Base-by-base conservation (phyloP, 37 sponge, comb jelly and placozoan genomes). In the Petrosia ficiformis region DNA sequence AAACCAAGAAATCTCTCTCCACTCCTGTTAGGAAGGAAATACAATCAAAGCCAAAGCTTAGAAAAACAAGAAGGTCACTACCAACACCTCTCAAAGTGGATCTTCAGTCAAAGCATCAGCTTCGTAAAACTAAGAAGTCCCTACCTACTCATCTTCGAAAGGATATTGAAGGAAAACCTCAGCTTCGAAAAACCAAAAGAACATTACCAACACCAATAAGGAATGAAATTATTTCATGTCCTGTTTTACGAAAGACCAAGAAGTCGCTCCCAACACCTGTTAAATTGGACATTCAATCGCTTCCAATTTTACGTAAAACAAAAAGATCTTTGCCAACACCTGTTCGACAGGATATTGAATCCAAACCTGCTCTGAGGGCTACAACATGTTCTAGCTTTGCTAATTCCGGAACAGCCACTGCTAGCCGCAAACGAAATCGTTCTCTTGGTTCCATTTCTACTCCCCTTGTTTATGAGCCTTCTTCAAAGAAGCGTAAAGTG, bases 31-130 rank as follows among this genome's bases (percentile, higher is more conserved):
- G 81, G 2, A 65, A 65, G 39, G 85, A 24, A 2, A 78, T 84
- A 30, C 72, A 77, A 66, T 31, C 57, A 11, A 29, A 33, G 36
- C 81, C 71, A 19, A 32, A 35, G 0, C 71, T 86, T 14, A n/a
- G 72, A 29, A 65, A 75, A 33, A 77, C 85, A 31, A 86, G 70
- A 60, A 82, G 38, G 8, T 43, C 83, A 10, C 39, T 91, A 71
- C 87, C 86, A 2, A 86, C 82, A 58, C 87, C 83, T 3, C 76
- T 86, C 5, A 63, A 65, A 14, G 25, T 63, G 29, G 80, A 42
- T 4, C 79, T 86, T 44, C 33, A 80, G 33, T 4, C 60, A 57
- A 74, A 41, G 26, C 76, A 52, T 16, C 34, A 37, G 8, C 54
- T 48, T 48, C 8, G 54, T 8, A 48, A 48, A 48, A 48, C 54